A percentile compares a stretch with the other conserved stretches of the same genome.
phyloP scores from a whole-genome alignment of 2,113 vertebrate genomes.

The Indicator maculatus region DNA sequence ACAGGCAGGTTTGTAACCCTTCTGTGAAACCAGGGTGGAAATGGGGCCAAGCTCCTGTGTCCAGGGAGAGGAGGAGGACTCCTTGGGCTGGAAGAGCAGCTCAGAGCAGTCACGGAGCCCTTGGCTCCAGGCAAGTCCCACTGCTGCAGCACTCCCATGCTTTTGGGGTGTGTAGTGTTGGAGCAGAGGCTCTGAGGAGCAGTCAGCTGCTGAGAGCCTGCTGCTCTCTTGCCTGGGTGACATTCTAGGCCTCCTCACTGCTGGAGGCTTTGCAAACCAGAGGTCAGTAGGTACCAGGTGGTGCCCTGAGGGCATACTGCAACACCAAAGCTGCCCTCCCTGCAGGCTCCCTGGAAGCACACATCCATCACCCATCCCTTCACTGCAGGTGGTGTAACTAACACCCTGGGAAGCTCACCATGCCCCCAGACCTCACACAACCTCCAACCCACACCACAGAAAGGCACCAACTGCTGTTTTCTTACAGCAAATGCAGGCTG shows the following conservation, averaged over 20 bases:
- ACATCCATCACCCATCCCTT: background rate
- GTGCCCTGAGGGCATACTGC: background rate
- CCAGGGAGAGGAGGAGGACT: background rate
- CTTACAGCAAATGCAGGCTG: background rate
- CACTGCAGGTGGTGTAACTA: background rate
- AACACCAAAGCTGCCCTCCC: background rate
- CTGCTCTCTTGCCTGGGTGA: background rate
- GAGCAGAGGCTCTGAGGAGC: background rate
- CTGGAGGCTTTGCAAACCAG: background rate
- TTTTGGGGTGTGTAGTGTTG: background rate
- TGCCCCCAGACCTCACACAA: background rate
- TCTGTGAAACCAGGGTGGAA: background rate
- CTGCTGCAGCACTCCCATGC: background rate
- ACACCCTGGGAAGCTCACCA: background rate
- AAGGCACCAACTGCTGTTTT: background rate
- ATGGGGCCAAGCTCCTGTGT: background rate
- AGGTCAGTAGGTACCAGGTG: background rate
- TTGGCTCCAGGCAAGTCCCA: accelerated
- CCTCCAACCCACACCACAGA: background rate
- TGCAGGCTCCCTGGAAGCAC: background rate
- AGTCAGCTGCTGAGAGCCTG: background rate
- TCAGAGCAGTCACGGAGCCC: background rate
- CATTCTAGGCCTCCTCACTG: background rate
- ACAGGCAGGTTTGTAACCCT: background rate
- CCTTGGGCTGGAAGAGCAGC: background rate